phyloP scores from a whole-genome alignment of 2,113 vertebrate genomes.

The Gymnogyps californianus region DNA sequence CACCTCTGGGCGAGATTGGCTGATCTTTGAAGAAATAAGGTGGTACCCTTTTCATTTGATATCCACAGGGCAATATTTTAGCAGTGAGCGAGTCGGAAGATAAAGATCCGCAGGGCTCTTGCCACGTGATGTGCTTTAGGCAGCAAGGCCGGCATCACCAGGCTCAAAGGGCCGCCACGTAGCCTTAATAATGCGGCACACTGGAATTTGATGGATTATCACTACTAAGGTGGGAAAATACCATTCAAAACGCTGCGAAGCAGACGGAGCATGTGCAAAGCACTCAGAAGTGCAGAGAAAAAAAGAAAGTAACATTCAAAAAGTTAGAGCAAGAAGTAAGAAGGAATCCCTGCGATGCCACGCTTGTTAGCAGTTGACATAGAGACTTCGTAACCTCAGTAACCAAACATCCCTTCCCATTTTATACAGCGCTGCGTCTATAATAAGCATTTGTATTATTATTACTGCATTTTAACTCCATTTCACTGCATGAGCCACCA shows the following conservation, averaged over 20 bases:
- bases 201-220: conserved; percentile 77
- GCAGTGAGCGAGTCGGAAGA: conserved; percentile 75
- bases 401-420: neutral
- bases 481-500: neutral
- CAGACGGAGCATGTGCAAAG: neutral
- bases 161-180: conserved; percentile 76
- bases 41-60: conserved; percentile 93
- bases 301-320: neutral
- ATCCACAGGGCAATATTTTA: conserved; percentile 90
- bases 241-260: neutral
- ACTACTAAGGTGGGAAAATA: conserved; percentile 55
- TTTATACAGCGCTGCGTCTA: neutral
- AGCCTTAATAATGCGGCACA: conserved; percentile 75
- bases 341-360: neutral
- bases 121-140: conserved; percentile 70
- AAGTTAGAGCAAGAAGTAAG: neutral
- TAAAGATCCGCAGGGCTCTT: conserved; percentile 69
- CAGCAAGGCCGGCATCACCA: conserved; percentile 70
- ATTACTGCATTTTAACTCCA: neutral
- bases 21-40: conserved; percentile 93
- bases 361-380: neutral
- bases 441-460: neutral
- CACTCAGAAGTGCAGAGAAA: neutral
- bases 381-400: neutral
- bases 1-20: conserved; percentile 86